Evolutionary conservation across 2,888 invertebrate species (phyloP).

Genomic region (Teinopalpus imperialis): DNA sequence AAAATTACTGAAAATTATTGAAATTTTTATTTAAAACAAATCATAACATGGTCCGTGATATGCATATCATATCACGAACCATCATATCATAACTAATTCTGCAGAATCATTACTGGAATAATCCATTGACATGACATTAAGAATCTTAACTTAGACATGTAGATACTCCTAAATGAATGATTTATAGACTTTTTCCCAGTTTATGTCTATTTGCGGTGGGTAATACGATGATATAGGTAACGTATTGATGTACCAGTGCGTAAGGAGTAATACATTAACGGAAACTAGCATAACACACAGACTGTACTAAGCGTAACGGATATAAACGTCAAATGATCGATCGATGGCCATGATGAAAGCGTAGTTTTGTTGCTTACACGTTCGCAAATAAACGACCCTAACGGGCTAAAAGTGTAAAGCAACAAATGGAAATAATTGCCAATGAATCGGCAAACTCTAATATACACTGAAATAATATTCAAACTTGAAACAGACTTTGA

Average conservation of each 20-base stretch:
- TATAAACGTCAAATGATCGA: neutral
- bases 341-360: neutral
- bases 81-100: no score
- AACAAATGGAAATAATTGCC: neutral
- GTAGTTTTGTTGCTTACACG: neutral
- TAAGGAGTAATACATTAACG: neutral
- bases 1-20: no score
- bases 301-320: neutral
- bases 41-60: no score
- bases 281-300: no score
- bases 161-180: no score
- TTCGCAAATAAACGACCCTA: neutral
- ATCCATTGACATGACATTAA: no score
- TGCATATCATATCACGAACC: no score
- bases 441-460: constrained; percentile 5
- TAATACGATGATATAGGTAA: constrained; percentile 1
- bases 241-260: no score
- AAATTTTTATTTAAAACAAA: no score
- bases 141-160: no score
- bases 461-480: constrained; percentile 11
- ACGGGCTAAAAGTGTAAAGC: neutral
- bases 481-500: neutral
- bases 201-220: neutral
- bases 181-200: no score
- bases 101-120: no score